Evolutionary conservation across 1,140 invertebrate species (phyloP).

Genomic region (Zaprionus capensis): DNA sequence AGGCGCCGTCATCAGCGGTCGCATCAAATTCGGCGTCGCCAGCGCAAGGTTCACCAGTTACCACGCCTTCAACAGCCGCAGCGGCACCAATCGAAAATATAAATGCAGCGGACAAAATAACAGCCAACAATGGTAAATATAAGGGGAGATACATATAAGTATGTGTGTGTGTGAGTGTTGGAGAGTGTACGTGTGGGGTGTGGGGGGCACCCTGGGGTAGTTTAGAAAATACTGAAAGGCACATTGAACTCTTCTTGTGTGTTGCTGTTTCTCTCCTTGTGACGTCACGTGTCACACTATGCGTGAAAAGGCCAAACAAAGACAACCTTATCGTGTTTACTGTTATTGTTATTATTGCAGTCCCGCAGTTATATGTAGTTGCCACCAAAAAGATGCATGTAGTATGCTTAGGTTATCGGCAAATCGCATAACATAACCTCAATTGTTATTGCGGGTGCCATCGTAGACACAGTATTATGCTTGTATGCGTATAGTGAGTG

Average conservation of each 20-base stretch:
- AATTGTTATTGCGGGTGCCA: conserved; percentile 27
- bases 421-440: conserved; percentile 47
- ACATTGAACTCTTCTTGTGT: conserved; percentile 52
- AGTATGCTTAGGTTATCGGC: conserved; percentile 36
- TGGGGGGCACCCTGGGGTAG: conserved; percentile 41
- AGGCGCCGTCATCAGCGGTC: conserved; percentile 54
- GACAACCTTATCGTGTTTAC: conserved; percentile 10
- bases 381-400: conserved; percentile 11
- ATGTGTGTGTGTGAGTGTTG: not conserved
- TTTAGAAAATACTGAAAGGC: conserved; percentile 43
- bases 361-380: conserved; percentile 19
- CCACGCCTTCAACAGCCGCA: conserved; percentile 71
- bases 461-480: conserved; percentile 13
- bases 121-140: conserved; percentile 81
- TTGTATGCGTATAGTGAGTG: not conserved
- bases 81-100: conserved; percentile 70
- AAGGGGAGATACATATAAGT: conserved; percentile 3
- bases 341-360: conserved; percentile 10
- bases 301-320: conserved; percentile 27
- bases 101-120: conserved; percentile 67
- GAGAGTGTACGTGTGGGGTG: conserved; percentile 13
- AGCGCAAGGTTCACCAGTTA: conserved; percentile 83
- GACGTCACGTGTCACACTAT: conserved; percentile 35
- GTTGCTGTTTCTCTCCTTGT: conserved; percentile 36
- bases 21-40: conserved; percentile 72